Base-by-base conservation (phyloP, 1,140 invertebrate species). In the Nasonia giraulti region DNA sequence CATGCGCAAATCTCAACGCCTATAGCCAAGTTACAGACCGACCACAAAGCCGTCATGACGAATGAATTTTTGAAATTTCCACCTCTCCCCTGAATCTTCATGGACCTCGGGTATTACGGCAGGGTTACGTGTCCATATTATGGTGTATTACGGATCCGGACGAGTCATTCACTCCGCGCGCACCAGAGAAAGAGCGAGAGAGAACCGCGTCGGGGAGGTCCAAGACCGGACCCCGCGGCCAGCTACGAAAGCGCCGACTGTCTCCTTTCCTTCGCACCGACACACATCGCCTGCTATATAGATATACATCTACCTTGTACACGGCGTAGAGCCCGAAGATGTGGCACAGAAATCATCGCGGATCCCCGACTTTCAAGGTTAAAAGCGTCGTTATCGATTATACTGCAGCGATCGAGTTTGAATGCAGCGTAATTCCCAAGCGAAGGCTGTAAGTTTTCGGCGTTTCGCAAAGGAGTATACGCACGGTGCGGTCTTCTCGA, bases 341-440 rank as follows among this genome's bases (percentile, higher is more conserved):
- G 50, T 76, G 74, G 17, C 82, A 77, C 37, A 83, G 71, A 31
- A 33, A 40, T 76, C 37, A 44, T 47, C 50, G 20, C 37, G 23
- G 55, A 40, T 82, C 73, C 27, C 20, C 2, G 44, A 68, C 20
- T 73, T 79, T 73, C 82, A 84, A 84, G 75, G 62, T 84, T 73
- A 71, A 69, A 47, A 8, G 20, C 12, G n/a, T 68, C 81, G 33
- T 73, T 73, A 33, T 81, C 40, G 68, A 73, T 33, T 69, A 27
- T 12, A 27, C n/a, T 71, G 20, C 69, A 37, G 73, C 73, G 68
- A 37, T 82, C 81, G 73, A 75, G 17, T 74, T 76, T 76, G 6
- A 37, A 6, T 62, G 44, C 40, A 23, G n/a, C 33, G 37, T 69
- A 80, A 80, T 80, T 80, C 14, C 33, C 37, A 1, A 11, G 50